Evolutionary conservation across 2,888 invertebrate species (phyloP).

Genomic region (Seladonia tumulorum): DNA sequence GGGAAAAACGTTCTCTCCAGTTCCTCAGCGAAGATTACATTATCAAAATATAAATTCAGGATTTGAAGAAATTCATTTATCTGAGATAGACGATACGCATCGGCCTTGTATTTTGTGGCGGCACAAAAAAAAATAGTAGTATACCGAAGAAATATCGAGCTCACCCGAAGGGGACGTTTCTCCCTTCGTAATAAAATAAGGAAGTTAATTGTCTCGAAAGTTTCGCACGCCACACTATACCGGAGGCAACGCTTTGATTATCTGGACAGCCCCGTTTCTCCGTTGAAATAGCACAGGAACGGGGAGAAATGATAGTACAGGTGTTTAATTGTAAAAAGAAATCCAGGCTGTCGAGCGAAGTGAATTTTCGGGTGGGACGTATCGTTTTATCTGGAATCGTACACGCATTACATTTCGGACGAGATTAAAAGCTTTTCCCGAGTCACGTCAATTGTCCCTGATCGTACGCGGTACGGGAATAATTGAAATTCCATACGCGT

Average conservation of each 20-base stretch:
- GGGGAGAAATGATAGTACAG: neutral
- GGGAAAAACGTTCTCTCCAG: neutral
- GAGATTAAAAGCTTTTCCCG: neutral
- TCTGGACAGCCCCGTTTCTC: neutral
- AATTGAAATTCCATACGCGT: neutral
- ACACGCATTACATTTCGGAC: neutral
- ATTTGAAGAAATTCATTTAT: neutral
- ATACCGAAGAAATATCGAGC: neutral
- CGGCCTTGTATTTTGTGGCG: neutral
- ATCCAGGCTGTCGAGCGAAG: neutral
- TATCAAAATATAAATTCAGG: neutral
- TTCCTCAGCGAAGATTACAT: neutral
- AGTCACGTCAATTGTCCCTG: neutral
- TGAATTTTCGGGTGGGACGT: neutral
- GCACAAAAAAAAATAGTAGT: neutral
- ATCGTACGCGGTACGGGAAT: neutral
- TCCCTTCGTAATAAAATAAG: constrained; percentile 1
- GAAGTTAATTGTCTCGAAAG: constrained; percentile 12
- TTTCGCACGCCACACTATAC: neutral
- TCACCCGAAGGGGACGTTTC: neutral
- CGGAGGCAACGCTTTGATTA: constrained; percentile 8
- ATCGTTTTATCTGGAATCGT: neutral
- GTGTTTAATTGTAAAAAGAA: neutral
- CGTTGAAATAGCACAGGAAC: neutral
- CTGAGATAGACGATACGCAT: neutral